A percentile compares a stretch with the other conserved stretches of the same genome.
Evolutionary conservation across 2,113 vertebrate genomes (phyloP).

Genomic region (Percina caprodes): DNA sequence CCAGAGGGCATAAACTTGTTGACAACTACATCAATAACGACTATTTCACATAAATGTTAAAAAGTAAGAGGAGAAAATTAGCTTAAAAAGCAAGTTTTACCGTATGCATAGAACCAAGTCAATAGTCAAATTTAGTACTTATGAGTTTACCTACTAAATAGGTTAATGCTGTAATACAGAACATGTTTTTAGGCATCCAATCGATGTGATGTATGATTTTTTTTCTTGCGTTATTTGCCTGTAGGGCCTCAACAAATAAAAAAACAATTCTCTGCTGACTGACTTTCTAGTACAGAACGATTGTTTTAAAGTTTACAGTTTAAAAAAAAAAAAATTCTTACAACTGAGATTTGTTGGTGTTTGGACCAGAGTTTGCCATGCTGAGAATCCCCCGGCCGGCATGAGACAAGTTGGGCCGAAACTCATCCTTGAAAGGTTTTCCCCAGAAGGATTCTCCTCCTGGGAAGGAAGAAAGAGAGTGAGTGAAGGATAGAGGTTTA

Average conservation of each 20-base stretch:
- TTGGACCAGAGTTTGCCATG: constrained; percentile 98
- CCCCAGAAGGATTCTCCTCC: constrained; percentile 96
- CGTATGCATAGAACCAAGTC: too few relatives aligned
- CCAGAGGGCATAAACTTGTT: background rate
- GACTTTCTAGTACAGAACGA: background rate
- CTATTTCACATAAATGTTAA: background rate
- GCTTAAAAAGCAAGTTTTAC: background rate
- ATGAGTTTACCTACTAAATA: background rate
- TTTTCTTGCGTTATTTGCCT: background rate
- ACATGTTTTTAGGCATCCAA: background rate
- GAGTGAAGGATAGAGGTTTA: background rate
- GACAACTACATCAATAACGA: background rate
- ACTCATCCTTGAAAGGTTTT: constrained; percentile 95
- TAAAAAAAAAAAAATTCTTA: constrained; percentile 81
- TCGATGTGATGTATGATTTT: background rate
- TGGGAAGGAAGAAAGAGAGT: constrained; percentile 53
- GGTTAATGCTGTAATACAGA: background rate
- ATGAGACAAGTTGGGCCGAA: constrained; percentile 95
- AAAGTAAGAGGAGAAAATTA: background rate
- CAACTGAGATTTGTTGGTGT: constrained; percentile 99
- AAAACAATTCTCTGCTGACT: constrained; percentile 5
- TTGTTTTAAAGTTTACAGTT: background rate
- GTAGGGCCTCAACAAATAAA: background rate
- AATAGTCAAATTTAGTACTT: background rate
- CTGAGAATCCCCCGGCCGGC: constrained; percentile 94